Conservation (phyloP, 2,888 invertebrate species). For the Nemurella pictetii region DNA sequence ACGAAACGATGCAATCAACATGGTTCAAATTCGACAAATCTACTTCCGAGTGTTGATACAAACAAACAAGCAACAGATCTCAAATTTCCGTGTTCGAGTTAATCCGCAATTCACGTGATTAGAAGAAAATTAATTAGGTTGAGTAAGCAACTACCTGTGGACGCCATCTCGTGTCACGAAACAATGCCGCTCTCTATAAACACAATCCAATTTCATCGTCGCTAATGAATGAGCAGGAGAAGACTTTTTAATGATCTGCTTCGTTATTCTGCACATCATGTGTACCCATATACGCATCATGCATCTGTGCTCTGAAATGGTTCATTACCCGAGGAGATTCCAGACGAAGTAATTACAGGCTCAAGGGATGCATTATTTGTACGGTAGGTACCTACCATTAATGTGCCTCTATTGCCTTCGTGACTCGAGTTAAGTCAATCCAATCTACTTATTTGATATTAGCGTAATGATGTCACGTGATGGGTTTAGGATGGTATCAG, state of each 20-base stretch:
- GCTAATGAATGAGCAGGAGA: neutral
- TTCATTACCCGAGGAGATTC: neutral
- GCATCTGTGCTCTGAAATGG: neutral
- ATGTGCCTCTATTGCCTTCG: neutral
- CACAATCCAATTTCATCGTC: slow-evolving; percentile 2
- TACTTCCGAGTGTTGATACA: no score
- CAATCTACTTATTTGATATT: neutral
- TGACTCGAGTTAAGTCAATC: neutral
- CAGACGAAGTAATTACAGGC: neutral
- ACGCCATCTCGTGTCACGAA: neutral
- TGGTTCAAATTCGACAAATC: no score
- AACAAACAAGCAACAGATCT: neutral
- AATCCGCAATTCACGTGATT: neutral
- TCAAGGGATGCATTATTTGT: neutral
- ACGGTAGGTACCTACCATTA: neutral
- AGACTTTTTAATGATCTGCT: neutral
- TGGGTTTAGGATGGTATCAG: neutral
- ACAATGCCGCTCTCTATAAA: neutral
- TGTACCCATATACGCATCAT: neutral
- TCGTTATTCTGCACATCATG: neutral
- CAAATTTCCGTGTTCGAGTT: neutral
- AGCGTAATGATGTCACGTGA: neutral
- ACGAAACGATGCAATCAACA: no score
- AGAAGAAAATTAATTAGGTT: neutral
- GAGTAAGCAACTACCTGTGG: neutral